phyloP scores from a whole-genome alignment of 2,113 vertebrate genomes.

The Pao palembangensis region DNA sequence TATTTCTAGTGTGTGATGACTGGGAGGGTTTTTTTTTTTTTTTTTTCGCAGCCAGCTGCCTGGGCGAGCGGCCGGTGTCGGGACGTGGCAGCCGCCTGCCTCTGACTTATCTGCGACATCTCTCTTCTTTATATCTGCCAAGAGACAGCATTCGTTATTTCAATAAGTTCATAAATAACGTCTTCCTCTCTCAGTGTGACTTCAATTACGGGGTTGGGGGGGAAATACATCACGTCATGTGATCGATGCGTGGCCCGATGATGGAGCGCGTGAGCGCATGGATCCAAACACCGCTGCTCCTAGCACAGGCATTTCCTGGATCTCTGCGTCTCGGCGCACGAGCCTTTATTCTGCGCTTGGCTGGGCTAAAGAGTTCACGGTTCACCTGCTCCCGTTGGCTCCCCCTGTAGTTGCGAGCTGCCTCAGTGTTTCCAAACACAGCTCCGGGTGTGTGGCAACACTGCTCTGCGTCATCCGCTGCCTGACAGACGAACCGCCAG shows the following conservation, averaged over 20 bases:
- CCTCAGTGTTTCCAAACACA: constrained; percentile 75
- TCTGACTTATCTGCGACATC: constrained; percentile 69
- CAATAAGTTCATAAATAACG: constrained; percentile 74
- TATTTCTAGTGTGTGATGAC: constrained; percentile 79
- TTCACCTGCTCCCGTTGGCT: constrained; percentile 65
- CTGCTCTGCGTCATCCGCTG: constrained; percentile 57
- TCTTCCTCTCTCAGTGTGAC: constrained; percentile 60
- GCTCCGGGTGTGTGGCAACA: constrained; percentile 71
- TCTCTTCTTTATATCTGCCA: constrained; percentile 69
- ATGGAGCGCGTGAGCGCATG: constrained; percentile 25
- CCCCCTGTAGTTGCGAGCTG: constrained; percentile 50
- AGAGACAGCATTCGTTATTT: constrained; percentile 68
- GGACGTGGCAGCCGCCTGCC: constrained; percentile 35
- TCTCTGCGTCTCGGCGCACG: constrained; percentile 42
- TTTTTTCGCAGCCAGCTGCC: constrained; percentile 68
- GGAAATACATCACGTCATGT: constrained; percentile 62
- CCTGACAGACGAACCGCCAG: constrained; percentile 44
- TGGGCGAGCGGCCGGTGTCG: constrained; percentile 60
- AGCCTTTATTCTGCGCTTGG: constrained; percentile 31
- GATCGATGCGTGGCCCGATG: constrained; percentile 61
- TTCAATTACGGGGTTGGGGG: constrained; percentile 60
- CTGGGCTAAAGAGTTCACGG: constrained; percentile 62
- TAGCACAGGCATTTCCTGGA: constrained; percentile 69
- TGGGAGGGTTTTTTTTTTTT: constrained; percentile 32
- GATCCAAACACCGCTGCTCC: constrained; percentile 23